These are phyloP conservation scores for Eudemis profundana DNA, from an alignment of 2,888 invertebrate genomes.

Conservation along the genomic window DNA sequence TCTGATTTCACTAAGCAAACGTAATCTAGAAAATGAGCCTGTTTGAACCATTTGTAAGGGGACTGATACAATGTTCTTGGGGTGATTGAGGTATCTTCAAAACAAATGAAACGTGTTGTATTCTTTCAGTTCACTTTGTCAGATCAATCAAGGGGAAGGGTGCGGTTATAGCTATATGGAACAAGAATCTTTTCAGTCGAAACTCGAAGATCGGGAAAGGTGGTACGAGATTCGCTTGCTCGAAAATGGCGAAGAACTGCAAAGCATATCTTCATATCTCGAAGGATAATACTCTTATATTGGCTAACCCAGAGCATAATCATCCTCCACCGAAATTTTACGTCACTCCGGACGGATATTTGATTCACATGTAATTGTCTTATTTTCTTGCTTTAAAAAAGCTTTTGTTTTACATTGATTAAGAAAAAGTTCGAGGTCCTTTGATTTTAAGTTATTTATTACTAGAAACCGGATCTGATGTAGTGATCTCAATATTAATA, in stretches of 20 bases:
- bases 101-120: neutral
- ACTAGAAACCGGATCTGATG: too few species aligned
- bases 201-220: slow-evolving; percentile 30
- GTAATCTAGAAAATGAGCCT: too few species aligned
- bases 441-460: too few species aligned
- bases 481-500: too few species aligned
- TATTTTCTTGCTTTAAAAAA: too few species aligned
- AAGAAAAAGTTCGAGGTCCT: too few species aligned
- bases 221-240: slow-evolving; percentile 34
- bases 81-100: too few species aligned
- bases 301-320: slow-evolving; percentile 25
- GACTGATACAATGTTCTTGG: too few species aligned
- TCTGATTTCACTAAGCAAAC: too few species aligned
- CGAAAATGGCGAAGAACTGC: slow-evolving; percentile 31
- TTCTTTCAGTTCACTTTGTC: slow-evolving; percentile 37
- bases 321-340: slow-evolving; percentile 27
- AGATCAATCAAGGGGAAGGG: slow-evolving; percentile 21
- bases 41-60: too few species aligned
- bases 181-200: slow-evolving; percentile 35
- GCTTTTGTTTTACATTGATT: too few species aligned
- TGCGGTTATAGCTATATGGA: slow-evolving; percentile 29
- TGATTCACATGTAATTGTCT: slow-evolving; percentile 26
- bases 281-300: slow-evolving; percentile 14
- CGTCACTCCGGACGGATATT: slow-evolving; percentile 13
- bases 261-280: slow-evolving; percentile 38